Evolutionary conservation across 2,888 invertebrate species (phyloP).

Genomic region (Ramazzottius varieornatus): DNA sequence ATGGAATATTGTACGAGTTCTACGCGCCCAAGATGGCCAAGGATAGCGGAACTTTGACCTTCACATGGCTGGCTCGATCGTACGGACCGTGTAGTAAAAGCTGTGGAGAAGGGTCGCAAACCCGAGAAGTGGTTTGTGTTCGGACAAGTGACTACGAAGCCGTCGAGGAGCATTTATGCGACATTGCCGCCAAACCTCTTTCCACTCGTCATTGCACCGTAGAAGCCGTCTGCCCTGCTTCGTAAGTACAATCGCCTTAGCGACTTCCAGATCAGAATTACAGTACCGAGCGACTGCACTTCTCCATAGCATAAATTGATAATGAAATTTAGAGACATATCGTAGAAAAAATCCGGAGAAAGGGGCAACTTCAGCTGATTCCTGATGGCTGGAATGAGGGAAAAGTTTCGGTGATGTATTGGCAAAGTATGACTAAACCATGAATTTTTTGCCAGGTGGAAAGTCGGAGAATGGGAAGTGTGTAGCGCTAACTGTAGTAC

Average conservation of each 20-base stretch:
- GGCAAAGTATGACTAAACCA: neutral
- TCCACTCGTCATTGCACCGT: slow-evolving; percentile 42
- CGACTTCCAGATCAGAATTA: too few species aligned
- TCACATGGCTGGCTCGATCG: slow-evolving; percentile 51
- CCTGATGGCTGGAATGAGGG: too few species aligned
- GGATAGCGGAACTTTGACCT: slow-evolving; percentile 31
- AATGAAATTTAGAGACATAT: too few species aligned
- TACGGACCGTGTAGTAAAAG: slow-evolving; percentile 54
- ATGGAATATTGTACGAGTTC: slow-evolving; percentile 65
- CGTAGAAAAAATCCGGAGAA: too few species aligned
- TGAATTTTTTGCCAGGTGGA: slow-evolving; percentile 31
- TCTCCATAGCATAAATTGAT: too few species aligned
- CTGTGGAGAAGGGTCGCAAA: slow-evolving; percentile 65
- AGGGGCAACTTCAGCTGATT: too few species aligned
- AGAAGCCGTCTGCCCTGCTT: slow-evolving; percentile 47
- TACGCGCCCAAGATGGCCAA: slow-evolving; percentile 44
- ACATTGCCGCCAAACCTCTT: slow-evolving; percentile 42
- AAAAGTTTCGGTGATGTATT: too few species aligned
- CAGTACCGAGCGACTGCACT: too few species aligned
- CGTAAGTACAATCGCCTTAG: slow-evolving; percentile 15
- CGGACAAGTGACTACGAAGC: slow-evolving; percentile 40
- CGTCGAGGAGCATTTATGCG: slow-evolving; percentile 50
- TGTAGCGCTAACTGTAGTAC: slow-evolving; percentile 64
- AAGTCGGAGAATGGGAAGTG: slow-evolving; percentile 44
- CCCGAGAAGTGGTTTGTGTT: slow-evolving; percentile 50